Conservation (phyloP, 2,113 vertebrate species). For the Morone saxatilis region DNA sequence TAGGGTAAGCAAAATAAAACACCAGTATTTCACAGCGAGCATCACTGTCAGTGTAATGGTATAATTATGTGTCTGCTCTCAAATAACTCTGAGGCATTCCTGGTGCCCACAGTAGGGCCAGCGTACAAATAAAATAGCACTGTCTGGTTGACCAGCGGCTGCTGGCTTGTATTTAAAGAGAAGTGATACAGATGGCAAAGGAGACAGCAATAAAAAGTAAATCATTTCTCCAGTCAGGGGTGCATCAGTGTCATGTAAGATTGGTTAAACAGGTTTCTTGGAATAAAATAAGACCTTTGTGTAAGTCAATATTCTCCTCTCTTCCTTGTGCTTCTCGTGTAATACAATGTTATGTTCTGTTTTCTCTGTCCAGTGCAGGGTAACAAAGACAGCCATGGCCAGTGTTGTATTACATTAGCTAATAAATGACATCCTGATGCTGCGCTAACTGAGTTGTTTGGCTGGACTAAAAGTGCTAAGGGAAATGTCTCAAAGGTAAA, state of each 20-base stretch:
- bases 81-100: conserved; percentile 77
- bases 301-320: conserved; percentile 39
- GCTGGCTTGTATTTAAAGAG: conserved; percentile 68
- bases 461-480: background rate
- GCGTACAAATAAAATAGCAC: conserved; percentile 74
- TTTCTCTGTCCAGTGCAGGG: conserved; percentile 21
- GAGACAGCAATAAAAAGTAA: conserved; percentile 52
- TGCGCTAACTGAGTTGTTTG: conserved; percentile 33
- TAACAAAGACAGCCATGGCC: conserved; percentile 17
- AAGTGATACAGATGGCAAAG: conserved; percentile 64
- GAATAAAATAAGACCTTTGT: conserved; percentile 36
- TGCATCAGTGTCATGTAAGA: conserved; percentile 49
- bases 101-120: conserved; percentile 69
- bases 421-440: conserved; percentile 64
- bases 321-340: conserved; percentile 24
- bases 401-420: conserved; percentile 53
- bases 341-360: conserved; percentile 37
- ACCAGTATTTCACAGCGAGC: conserved; percentile 58
- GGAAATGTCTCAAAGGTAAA: conserved; percentile 24
- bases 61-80: conserved; percentile 79
- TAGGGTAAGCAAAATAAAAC: conserved; percentile 65
- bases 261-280: conserved; percentile 62
- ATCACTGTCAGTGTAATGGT: conserved; percentile 68
- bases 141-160: conserved; percentile 69
- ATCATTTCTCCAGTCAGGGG: conserved; percentile 52